Percentiles rank a stretch among this genome's conserved stretches.
phyloP scores from a whole-genome alignment of 2,113 vertebrate species.

The Eulemur rufifrons region DNA sequence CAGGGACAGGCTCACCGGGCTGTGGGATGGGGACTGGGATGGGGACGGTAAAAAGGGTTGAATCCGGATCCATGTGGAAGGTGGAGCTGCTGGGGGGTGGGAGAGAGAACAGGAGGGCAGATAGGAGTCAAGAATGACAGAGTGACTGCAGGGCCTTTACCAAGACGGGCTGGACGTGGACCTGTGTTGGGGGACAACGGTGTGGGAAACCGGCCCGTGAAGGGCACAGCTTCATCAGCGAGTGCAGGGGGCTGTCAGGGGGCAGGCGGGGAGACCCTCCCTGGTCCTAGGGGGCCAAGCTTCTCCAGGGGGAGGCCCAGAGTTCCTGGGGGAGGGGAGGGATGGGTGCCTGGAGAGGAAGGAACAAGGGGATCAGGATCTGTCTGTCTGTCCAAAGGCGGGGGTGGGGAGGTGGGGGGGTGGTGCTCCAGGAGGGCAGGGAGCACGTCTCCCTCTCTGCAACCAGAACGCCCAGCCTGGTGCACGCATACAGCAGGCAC shows the following conservation, averaged over 20 bases:
- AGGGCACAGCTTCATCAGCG: no score
- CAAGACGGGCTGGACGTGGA: neutral
- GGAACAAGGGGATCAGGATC: neutral
- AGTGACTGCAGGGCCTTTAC: neutral
- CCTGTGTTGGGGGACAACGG: no score
- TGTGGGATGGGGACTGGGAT: neutral
- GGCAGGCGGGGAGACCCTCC: no score
- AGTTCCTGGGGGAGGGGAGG: neutral
- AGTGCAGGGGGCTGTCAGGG: neutral
- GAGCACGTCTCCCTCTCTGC: no score
- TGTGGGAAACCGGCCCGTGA: neutral
- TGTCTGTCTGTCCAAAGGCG: rapidly evolving
- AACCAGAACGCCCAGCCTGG: no score
- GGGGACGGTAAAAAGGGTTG: neutral
- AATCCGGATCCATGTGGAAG: neutral
- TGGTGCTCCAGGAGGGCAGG: neutral
- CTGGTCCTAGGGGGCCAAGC: neutral
- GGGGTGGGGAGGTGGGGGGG: no score
- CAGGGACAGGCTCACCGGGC: neutral
- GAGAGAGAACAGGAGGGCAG: neutral
- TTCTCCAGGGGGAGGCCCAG: neutral
- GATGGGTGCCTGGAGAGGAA: neutral
- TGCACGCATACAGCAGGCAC: no score
- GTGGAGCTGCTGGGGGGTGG: neutral
- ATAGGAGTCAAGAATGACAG: neutral